Conservation (phyloP, 2,888 invertebrate genomes). For the Lathronympha strigana region DNA sequence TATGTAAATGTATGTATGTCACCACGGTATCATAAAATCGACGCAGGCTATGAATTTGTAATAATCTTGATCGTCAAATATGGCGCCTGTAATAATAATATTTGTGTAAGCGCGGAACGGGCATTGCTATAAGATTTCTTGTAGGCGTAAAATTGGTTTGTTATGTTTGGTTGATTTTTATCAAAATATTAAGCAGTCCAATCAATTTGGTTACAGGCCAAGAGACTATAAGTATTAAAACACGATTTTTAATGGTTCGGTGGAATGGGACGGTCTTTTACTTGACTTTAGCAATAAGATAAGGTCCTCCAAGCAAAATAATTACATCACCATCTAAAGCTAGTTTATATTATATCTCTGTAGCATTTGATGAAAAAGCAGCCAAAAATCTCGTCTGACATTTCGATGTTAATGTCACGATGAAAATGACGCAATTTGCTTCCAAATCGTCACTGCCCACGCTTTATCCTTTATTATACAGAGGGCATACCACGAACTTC, state of each 20-base stretch:
- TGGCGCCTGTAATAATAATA: slow-evolving; percentile 9
- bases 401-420: slow-evolving; percentile 11
- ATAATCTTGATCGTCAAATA: slow-evolving; percentile 4
- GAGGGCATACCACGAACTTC: too few species aligned
- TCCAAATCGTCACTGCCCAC: slow-evolving; percentile 9
- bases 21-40: slow-evolving; percentile 11
- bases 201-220: too few species aligned
- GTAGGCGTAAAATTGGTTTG: neutral
- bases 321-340: too few species aligned
- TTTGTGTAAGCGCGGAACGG: neutral
- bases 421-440: slow-evolving; percentile 15
- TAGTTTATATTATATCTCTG: too few species aligned
- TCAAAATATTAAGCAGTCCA: too few species aligned
- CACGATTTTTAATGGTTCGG: too few species aligned
- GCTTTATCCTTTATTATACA: neutral
- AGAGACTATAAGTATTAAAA: too few species aligned
- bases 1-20: slow-evolving; percentile 23
- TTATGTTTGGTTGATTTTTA: neutral
- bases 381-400: slow-evolving; percentile 4
- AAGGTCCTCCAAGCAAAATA: too few species aligned
- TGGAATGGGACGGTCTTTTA: too few species aligned
- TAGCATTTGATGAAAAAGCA: neutral
- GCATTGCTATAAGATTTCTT: slow-evolving; percentile 4
- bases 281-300: too few species aligned
- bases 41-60: slow-evolving; percentile 22